These are phyloP conservation scores for Octonoba sinensis DNA, from an alignment of 2,888 invertebrate genomes.

Conservation along the genomic window DNA sequence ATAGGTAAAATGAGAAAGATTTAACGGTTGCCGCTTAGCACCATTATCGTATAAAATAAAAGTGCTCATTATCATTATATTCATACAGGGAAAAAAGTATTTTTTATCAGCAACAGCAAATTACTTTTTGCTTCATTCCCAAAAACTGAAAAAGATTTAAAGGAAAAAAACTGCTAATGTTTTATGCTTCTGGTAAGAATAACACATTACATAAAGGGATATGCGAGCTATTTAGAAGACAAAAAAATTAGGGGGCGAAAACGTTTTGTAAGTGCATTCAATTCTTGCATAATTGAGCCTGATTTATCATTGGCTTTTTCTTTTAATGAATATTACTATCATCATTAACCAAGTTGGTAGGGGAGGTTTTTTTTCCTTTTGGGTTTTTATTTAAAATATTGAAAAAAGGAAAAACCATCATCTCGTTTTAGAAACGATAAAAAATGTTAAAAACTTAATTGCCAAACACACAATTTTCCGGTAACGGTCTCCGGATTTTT, in stretches of 20 bases:
- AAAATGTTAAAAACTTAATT: conserved; percentile 57
- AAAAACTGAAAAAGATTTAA: conserved; percentile 27
- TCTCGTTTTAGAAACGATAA: too few species aligned
- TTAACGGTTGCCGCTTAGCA: conserved; percentile 34
- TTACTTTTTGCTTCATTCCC: conserved; percentile 52
- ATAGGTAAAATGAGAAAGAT: conserved; percentile 45
- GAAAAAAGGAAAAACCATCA: not conserved
- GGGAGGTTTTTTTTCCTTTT: not conserved
- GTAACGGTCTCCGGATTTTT: conserved; percentile 49
- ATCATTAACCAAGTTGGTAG: conserved; percentile 50
- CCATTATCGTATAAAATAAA: conserved; percentile 52
- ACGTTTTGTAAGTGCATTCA: conserved; percentile 60
- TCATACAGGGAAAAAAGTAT: conserved; percentile 28
- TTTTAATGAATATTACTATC: conserved; percentile 52
- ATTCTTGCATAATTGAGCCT: conserved; percentile 58
- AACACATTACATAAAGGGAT: conserved; percentile 34
- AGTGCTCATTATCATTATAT: conserved; percentile 54
- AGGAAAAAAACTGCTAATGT: conserved; percentile 26
- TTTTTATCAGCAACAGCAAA: conserved; percentile 52
- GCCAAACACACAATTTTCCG: conserved; percentile 59
- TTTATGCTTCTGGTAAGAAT: conserved; percentile 48
- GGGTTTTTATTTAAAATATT: conserved; percentile 2
- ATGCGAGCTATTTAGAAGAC: conserved; percentile 4
- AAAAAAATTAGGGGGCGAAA: conserved; percentile 16
- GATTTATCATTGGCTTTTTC: conserved; percentile 56